These are phyloP conservation scores for Volucella bombylans DNA, from an alignment of 2,888 invertebrate species.

Conservation along the genomic window DNA sequence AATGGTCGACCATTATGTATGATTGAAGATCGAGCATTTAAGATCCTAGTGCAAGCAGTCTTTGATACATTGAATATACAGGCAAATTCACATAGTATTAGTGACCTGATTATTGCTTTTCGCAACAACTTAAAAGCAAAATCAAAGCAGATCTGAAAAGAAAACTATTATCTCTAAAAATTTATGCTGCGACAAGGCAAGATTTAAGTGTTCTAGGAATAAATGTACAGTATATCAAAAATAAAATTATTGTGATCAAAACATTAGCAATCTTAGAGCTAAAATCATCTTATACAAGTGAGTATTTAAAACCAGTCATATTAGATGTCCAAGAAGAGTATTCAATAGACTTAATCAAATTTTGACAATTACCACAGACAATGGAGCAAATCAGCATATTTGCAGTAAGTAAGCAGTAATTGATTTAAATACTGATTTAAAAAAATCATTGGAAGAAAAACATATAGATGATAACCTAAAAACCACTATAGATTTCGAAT, in stretches of 20 bases:
- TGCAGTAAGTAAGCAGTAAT: too few species aligned
- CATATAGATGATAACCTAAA: neutral
- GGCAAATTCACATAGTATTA: slow-evolving; percentile 59
- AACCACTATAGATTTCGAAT: slow-evolving; percentile 11
- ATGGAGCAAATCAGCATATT: too few species aligned
- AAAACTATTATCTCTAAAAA: slow-evolving; percentile 66
- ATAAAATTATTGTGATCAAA: slow-evolving; percentile 56
- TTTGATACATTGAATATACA: slow-evolving; percentile 55
- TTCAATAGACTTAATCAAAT: slow-evolving; percentile 45
- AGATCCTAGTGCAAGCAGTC: slow-evolving; percentile 58
- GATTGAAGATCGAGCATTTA: slow-evolving; percentile 62
- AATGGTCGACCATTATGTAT: slow-evolving; percentile 57
- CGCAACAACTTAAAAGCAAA: slow-evolving; percentile 47
- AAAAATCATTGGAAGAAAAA: neutral
- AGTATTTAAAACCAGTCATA: slow-evolving; percentile 60
- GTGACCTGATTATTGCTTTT: slow-evolving; percentile 55
- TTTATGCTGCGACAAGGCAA: slow-evolving; percentile 62
- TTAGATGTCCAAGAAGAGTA: slow-evolving; percentile 62
- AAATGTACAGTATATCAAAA: slow-evolving; percentile 65
- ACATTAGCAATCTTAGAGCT: slow-evolving; percentile 67
- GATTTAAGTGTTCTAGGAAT: slow-evolving; percentile 56
- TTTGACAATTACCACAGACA: slow-evolving; percentile 64
- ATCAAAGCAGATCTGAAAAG: slow-evolving; percentile 53
- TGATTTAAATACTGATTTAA: too few species aligned
- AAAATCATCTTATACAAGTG: slow-evolving; percentile 51